Percentiles rank a stretch among this genome's conserved stretches.
These are phyloP conservation scores for Hippocampus abdominalis DNA, from an alignment of 2,113 vertebrate genomes.

Conservation along the genomic window DNA sequence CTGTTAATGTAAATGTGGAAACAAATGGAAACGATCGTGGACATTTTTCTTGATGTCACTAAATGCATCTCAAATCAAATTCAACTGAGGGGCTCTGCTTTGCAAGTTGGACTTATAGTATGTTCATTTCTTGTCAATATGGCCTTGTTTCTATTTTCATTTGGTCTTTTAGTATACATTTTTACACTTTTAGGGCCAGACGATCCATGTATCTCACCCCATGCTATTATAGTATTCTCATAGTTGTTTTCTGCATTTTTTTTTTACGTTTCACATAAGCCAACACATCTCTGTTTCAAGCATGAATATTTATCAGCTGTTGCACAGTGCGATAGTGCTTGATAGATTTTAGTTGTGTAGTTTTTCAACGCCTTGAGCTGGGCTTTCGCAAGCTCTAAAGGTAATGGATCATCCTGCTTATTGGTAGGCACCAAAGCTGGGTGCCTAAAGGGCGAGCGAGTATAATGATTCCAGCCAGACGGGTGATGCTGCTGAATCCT, in stretches of 20 bases:
- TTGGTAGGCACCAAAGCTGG: constrained; percentile 37
- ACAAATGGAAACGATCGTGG: background rate
- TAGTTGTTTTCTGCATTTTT: constrained; percentile 38
- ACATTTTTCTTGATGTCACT: background rate
- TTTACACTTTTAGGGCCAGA: background rate
- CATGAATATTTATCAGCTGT: constrained; percentile 71
- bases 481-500: constrained; percentile 38
- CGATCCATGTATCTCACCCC: background rate
- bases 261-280: constrained; percentile 58
- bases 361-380: constrained; percentile 20
- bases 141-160: constrained; percentile 9
- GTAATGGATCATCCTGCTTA: constrained; percentile 23
- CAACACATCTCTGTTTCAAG: constrained; percentile 70
- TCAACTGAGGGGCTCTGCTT: background rate
- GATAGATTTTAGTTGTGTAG: constrained; percentile 45
- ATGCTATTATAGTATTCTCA: constrained; percentile 26
- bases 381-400: constrained; percentile 40
- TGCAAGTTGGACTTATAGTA: background rate
- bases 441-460: constrained; percentile 31
- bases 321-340: constrained; percentile 50
- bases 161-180: constrained; percentile 48
- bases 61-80: background rate
- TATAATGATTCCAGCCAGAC: constrained; percentile 51
- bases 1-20: background rate
- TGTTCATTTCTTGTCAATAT: too few species aligned